Percentiles rank a stretch among this genome's conserved stretches.
These are phyloP conservation scores for Dermolepida albohirtum DNA, from an alignment of 2,888 invertebrate genomes.

Conservation along the genomic window DNA sequence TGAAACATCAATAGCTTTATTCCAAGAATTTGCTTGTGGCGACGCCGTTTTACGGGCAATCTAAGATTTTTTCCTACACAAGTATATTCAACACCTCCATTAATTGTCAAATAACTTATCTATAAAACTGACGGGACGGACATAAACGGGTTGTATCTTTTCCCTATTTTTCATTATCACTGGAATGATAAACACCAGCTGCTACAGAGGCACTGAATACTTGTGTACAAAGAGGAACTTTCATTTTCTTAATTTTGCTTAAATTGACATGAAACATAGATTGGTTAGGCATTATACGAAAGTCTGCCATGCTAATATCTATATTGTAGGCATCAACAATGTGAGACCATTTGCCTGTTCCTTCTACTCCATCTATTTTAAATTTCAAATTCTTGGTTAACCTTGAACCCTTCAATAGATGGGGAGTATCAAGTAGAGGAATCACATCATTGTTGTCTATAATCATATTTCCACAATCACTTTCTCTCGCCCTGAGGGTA, in stretches of 20 bases:
- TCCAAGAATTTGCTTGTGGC: too few species aligned
- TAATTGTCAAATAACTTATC: constrained; percentile 47
- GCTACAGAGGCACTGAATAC: constrained; percentile 48
- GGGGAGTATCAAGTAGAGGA: too few species aligned
- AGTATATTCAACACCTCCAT: constrained; percentile 8
- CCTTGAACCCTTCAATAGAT: constrained; percentile 48
- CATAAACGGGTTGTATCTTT: constrained; percentile 45
- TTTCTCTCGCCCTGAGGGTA: too few species aligned
- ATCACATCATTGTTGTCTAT: constrained; percentile 22
- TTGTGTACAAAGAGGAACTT: too few species aligned
- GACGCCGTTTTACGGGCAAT: constrained; percentile 4
- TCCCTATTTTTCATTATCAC: constrained; percentile 6
- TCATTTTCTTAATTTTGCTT: too few species aligned
- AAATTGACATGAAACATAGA: too few species aligned
- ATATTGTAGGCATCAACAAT: too few species aligned
- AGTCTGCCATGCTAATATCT: too few species aligned
- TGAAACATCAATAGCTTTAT: too few species aligned
- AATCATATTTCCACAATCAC: not conserved
- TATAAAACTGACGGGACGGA: constrained; percentile 43
- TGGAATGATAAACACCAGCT: constrained; percentile 37
- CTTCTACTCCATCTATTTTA: constrained; percentile 8
- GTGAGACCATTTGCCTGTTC: constrained; percentile 46
- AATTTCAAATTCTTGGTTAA: constrained; percentile 45
- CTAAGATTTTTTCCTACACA: too few species aligned
- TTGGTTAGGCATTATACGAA: too few species aligned